Evolutionary conservation across 2,888 invertebrate genomes (phyloP).

Genomic region (Scrobipalpa atriplicella): DNA sequence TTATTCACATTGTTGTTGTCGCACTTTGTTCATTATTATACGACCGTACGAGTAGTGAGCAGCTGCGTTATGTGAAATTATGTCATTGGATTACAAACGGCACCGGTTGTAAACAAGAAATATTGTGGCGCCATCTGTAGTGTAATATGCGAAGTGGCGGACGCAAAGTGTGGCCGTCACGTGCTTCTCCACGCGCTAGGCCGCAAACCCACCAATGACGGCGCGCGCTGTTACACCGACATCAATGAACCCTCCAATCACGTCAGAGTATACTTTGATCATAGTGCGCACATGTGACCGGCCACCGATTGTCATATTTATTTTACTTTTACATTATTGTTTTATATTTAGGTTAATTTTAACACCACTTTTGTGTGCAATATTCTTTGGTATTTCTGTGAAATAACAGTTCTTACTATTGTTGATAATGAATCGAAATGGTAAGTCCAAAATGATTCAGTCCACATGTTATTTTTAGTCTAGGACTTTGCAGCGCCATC

Average conservation of each 20-base stretch:
- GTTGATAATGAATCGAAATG: constrained; percentile 63
- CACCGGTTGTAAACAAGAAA: constrained; percentile 57
- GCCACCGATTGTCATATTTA: constrained; percentile 41
- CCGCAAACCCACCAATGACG: constrained; percentile 50
- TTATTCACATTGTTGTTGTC: constrained; percentile 37
- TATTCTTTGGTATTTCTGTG: constrained; percentile 7
- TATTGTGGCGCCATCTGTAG: constrained; percentile 57
- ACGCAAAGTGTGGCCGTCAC: constrained; percentile 53
- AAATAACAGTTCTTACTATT: constrained; percentile 30
- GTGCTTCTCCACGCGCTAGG: constrained; percentile 52
- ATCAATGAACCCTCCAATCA: constrained; percentile 54
- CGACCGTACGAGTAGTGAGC: constrained; percentile 24
- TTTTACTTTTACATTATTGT: constrained; percentile 36
- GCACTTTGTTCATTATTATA: constrained; percentile 35
- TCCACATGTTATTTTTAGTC: constrained; percentile 12
- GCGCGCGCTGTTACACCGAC: constrained; percentile 48
- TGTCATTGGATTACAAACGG: constrained; percentile 52
- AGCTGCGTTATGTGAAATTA: constrained; percentile 59
- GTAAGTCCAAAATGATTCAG: constrained; percentile 48
- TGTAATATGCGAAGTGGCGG: constrained; percentile 26
- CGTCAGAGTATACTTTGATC: constrained; percentile 50
- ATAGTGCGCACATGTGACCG: constrained; percentile 75
- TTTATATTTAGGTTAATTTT: constrained; percentile 25
- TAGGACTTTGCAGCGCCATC: constrained; percentile 23
- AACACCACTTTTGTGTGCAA: constrained; percentile 33